Conservation (phyloP, 2,797 vertebrate species). For the Balearica regulorum region DNA sequence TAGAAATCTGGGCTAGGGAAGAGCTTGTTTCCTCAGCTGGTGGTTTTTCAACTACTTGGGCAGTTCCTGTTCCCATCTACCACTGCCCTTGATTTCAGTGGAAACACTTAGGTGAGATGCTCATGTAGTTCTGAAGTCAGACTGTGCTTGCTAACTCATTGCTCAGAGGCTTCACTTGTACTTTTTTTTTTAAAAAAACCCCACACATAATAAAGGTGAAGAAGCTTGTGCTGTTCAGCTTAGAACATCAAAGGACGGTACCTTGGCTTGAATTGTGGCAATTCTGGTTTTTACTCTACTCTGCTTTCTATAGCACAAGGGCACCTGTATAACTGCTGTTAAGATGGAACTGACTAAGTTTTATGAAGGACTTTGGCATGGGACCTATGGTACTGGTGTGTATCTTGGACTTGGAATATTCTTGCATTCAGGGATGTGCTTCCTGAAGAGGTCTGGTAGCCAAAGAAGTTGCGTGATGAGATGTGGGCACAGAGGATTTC, state of each 20-base stretch:
- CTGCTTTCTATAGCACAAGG: neutral
- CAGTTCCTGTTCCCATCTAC: neutral
- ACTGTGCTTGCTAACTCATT: neutral
- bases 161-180: neutral
- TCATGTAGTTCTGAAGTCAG: neutral
- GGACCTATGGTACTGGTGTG: neutral
- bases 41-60: neutral
- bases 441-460: neutral
- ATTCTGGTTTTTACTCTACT: neutral
- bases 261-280: neutral
- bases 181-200: neutral
- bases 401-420: neutral
- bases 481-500: neutral
- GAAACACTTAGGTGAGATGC: neutral
- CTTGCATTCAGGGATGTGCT: neutral
- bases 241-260: neutral
- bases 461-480: neutral
- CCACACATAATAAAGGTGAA: neutral
- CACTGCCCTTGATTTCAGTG: neutral
- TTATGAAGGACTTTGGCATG: neutral
- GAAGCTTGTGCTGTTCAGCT: neutral
- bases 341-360: neutral
- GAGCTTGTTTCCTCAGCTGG: neutral
- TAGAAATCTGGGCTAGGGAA: neutral
- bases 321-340: neutral